A percentile compares a stretch with the other conserved stretches of the same genome.
These are phyloP conservation scores for Malacosoma neustria DNA, from an alignment of 2,888 invertebrate genomes.

Conservation along the genomic window DNA sequence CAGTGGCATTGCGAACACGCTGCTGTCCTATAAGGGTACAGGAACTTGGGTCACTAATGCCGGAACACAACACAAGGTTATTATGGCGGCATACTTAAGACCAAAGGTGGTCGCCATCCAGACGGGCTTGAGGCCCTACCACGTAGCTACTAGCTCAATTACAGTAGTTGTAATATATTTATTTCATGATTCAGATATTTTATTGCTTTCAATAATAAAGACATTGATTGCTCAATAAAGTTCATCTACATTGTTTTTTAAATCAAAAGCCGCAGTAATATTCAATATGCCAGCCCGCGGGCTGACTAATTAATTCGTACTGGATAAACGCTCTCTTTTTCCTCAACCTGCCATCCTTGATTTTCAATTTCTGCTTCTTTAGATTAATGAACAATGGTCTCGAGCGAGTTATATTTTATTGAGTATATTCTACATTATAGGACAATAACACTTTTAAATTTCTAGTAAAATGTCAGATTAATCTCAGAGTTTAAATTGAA, in stretches of 20 bases:
- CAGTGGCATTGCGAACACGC: too few species aligned
- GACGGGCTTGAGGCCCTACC: too few species aligned
- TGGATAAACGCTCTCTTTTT: conserved; percentile 35
- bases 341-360: conserved; percentile 40
- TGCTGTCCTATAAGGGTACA: too few species aligned
- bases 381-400: conserved; percentile 43
- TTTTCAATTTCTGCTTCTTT: conserved; percentile 49
- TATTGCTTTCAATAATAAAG: not conserved
- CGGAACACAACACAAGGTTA: too few species aligned
- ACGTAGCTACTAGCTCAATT: too few species aligned
- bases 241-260: conserved; percentile 1
- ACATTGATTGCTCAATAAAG: not conserved
- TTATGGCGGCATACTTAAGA: too few species aligned
- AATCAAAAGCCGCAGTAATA: conserved; percentile 25
- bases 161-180: too few species aligned
- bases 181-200: too few species aligned
- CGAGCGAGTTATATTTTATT: conserved; percentile 25
- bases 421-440: not conserved
- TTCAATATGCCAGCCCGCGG: conserved; percentile 27
- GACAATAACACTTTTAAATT: conserved; percentile 5
- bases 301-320: conserved; percentile 47
- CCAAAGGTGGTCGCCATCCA: too few species aligned
- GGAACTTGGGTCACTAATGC: too few species aligned
- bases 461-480: too few species aligned
- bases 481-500: too few species aligned